Percentiles rank a stretch among this genome's conserved stretches.
These are phyloP conservation scores for Apantesis nais DNA, from an alignment of 2,888 invertebrate genomes.

Conservation along the genomic window DNA sequence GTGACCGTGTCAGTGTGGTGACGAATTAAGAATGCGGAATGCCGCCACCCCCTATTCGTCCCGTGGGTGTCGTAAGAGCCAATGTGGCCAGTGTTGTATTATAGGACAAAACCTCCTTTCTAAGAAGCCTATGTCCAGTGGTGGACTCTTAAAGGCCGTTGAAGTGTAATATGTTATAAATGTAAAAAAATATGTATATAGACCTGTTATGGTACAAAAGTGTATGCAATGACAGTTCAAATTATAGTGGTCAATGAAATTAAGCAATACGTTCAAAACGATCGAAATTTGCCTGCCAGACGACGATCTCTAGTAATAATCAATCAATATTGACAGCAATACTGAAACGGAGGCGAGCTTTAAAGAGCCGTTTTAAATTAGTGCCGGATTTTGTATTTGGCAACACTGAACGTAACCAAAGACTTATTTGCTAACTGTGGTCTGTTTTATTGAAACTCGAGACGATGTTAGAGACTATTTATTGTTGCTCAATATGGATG, in stretches of 20 bases:
- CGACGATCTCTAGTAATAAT: not conserved
- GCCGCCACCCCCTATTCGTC: no score
- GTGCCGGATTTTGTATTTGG: conserved; percentile 30
- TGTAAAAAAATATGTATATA: not conserved
- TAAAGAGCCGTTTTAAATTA: conserved; percentile 27
- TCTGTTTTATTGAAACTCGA: conserved; percentile 12
- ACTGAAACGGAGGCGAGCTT: conserved; percentile 8
- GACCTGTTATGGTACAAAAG: not conserved
- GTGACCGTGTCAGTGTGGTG: no score
- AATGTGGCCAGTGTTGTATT: no score
- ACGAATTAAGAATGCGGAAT: no score
- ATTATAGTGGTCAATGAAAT: not conserved
- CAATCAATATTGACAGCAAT: conserved; percentile 10
- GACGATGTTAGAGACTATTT: conserved; percentile 20
- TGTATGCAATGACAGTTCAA: not conserved
- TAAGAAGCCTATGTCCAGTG: no score
- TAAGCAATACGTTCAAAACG: not conserved
- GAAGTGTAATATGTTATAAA: not conserved
- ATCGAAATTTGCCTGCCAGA: not conserved
- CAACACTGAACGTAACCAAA: conserved; percentile 31
- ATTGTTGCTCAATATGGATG: conserved; percentile 19
- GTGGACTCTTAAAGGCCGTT: no score
- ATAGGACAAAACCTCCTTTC: no score
- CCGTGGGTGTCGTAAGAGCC: no score
- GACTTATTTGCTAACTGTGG: conserved; percentile 23